These are phyloP conservation scores for Rhagonycha lutea DNA, from an alignment of 2,888 invertebrate genomes.

Conservation along the genomic window DNA sequence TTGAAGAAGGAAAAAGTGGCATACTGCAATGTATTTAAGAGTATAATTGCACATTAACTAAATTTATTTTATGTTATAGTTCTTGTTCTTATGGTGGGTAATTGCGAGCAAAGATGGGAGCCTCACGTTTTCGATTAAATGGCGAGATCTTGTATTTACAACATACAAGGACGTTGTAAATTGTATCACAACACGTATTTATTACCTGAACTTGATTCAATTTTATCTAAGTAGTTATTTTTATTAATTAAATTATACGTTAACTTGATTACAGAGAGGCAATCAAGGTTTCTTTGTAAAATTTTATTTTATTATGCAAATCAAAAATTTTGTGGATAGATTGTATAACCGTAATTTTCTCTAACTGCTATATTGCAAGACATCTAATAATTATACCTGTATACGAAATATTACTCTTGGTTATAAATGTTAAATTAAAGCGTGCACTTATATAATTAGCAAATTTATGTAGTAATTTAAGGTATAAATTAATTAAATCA, in stretches of 20 bases:
- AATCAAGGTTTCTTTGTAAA: background rate
- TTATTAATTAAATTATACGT: background rate
- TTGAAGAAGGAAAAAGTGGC: conserved; percentile 5
- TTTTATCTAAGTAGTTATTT: background rate
- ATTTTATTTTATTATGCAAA: background rate
- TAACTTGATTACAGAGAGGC: background rate
- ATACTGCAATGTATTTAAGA: conserved; percentile 7
- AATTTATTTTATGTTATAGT: conserved; percentile 18
- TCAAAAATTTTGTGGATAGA: background rate
- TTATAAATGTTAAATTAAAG: background rate
- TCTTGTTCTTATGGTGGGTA: conserved; percentile 7
- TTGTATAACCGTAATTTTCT: background rate
- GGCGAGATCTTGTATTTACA: conserved; percentile 22
- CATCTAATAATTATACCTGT: background rate
- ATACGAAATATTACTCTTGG: background rate
- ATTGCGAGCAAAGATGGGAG: conserved; percentile 21
- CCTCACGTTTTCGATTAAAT: conserved; percentile 26
- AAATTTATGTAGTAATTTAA: conserved; percentile 11
- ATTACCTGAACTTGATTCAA: background rate
- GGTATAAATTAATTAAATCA: conserved; percentile 2
- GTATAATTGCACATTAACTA: conserved; percentile 25
- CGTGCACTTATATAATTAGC: conserved; percentile 4
- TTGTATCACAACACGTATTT: conserved; percentile 11
- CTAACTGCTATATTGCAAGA: background rate
- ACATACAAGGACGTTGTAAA: conserved; percentile 18